Evolutionary conservation across 2,888 invertebrate genomes (phyloP).

Genomic region (Noctua fimbriata): DNA sequence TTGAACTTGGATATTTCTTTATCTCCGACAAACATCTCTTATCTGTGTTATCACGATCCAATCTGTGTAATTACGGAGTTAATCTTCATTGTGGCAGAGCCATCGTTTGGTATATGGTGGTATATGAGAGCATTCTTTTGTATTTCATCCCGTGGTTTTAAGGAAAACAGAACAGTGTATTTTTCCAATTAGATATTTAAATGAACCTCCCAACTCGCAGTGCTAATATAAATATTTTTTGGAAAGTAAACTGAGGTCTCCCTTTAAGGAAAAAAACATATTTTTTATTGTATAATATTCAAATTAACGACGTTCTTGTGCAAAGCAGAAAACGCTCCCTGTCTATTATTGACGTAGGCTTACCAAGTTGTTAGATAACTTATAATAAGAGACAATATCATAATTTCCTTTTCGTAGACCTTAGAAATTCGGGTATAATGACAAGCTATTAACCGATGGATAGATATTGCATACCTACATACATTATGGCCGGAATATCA

Average conservation of each 20-base stretch:
- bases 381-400: not conserved
- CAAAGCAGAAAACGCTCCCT: not conserved
- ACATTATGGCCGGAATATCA: not conserved
- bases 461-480: too few species aligned
- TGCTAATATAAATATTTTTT: not conserved
- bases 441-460: too few species aligned
- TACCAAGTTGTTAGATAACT: not conserved
- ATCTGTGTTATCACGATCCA: constrained; percentile 52
- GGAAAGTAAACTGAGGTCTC: not conserved
- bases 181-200: constrained; percentile 11
- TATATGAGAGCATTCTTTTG: constrained; percentile 41
- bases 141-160: constrained; percentile 1
- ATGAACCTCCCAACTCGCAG: not conserved
- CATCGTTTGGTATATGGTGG: constrained; percentile 8
- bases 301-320: not conserved
- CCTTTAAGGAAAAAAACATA: not conserved
- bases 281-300: not conserved
- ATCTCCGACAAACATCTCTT: constrained; percentile 61
- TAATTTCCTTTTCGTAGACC: not conserved
- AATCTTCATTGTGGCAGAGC: constrained; percentile 45
- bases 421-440: too few species aligned
- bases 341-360: not conserved
- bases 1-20: constrained; percentile 44
- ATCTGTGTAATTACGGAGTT: constrained; percentile 56
- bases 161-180: not conserved